These are phyloP conservation scores for Danio albolineatus DNA, from an alignment of 2,797 vertebrate genomes.

Conservation along the genomic window DNA sequence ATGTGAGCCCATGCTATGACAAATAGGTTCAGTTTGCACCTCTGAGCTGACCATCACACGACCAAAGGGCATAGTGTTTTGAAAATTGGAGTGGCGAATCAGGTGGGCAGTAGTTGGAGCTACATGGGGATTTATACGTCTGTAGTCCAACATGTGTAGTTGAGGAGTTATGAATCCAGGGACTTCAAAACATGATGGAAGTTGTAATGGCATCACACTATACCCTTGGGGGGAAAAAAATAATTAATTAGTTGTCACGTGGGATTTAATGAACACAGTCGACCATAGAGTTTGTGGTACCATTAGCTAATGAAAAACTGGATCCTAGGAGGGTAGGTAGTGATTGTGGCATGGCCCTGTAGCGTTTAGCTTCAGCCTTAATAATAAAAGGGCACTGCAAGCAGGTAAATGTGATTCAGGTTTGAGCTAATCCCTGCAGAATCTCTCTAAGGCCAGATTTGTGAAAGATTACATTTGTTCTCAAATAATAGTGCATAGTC, in stretches of 20 bases:
- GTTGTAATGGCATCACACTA: conserved; percentile 72
- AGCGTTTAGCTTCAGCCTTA: background rate
- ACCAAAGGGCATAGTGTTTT: conserved; percentile 65
- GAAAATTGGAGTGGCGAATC: conserved; percentile 75
- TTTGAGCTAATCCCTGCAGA: background rate
- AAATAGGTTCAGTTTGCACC: conserved; percentile 79
- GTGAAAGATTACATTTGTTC: background rate
- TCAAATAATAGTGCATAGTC: too few relatives aligned
- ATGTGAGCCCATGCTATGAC: background rate
- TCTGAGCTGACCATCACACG: conserved; percentile 75
- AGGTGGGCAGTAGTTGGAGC: conserved; percentile 80
- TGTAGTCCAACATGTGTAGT: conserved; percentile 80
- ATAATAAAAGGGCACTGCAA: background rate
- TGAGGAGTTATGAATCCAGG: conserved; percentile 78
- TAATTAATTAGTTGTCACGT: background rate
- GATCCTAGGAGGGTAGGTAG: background rate
- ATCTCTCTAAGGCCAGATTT: background rate
- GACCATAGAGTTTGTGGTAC: background rate
- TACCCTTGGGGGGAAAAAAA: conserved; percentile 70
- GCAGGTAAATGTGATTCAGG: background rate
- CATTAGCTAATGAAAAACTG: background rate
- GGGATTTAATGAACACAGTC: background rate
- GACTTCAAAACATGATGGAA: conserved; percentile 73
- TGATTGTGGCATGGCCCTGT: background rate
- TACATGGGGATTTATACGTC: conserved; percentile 75